phyloP scores from a whole-genome alignment of 2,797 vertebrate species.

The Chloroceryle inda region DNA sequence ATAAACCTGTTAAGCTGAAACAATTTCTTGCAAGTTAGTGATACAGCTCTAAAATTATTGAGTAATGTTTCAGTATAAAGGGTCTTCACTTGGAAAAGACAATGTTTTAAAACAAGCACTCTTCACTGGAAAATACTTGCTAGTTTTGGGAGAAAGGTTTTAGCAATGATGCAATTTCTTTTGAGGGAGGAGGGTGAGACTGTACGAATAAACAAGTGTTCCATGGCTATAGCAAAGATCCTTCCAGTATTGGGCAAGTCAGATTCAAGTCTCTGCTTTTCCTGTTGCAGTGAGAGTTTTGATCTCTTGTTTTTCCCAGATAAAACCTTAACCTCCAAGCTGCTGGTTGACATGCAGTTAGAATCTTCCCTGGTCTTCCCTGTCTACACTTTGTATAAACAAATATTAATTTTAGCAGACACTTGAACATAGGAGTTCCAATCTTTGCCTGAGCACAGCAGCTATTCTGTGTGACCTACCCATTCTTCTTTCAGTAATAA shows the following conservation, averaged over 20 bases:
- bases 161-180: background rate
- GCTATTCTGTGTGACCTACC: background rate
- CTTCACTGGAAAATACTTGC: background rate
- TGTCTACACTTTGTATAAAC: background rate
- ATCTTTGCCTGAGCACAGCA: background rate
- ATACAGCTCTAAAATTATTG: background rate
- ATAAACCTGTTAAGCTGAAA: background rate
- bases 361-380: background rate
- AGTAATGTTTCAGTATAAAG: background rate
- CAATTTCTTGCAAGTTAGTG: background rate
- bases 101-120: background rate
- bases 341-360: background rate
- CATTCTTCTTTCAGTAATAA: background rate
- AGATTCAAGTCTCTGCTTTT: background rate
- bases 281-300: background rate
- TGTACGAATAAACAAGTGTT: background rate
- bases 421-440: background rate
- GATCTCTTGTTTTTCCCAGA: background rate
- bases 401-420: background rate
- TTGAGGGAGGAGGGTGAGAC: background rate
- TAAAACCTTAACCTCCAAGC: background rate
- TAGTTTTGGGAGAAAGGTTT: background rate
- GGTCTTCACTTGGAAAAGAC: slow-evolving; percentile 5
- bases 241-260: background rate
- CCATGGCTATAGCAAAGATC: background rate